Evolutionary conservation across 2,797 vertebrate species (phyloP).

Genomic region (Malacoraja senta): DNA sequence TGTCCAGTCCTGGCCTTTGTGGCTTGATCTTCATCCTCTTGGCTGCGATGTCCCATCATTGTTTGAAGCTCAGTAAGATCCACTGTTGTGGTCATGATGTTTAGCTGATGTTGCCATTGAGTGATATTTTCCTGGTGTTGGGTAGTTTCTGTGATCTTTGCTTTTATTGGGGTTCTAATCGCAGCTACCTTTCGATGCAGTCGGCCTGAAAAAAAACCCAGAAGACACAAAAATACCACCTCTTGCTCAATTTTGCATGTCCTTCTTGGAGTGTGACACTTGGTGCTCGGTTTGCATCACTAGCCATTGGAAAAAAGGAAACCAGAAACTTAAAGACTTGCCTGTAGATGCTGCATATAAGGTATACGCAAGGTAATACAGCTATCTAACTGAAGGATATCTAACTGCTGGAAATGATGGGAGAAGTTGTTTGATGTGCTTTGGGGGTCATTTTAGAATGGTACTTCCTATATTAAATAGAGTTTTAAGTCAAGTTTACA

Average conservation of each 20-base stretch:
- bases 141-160: not conserved
- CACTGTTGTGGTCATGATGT: not conserved
- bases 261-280: not conserved
- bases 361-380: not conserved
- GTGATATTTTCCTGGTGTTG: not conserved
- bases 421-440: not conserved
- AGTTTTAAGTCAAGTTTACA: not conserved
- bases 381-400: not conserved
- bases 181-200: not conserved
- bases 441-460: not conserved
- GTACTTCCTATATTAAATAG: not conserved
- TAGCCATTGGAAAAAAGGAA: not conserved
- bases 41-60: not conserved
- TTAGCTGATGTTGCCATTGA: not conserved
- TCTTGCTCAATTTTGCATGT: not conserved
- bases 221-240: not conserved
- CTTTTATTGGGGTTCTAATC: not conserved
- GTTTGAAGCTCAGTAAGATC: not conserved
- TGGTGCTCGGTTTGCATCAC: not conserved
- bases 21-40: not conserved
- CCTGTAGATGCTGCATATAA: not conserved
- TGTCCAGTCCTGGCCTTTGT: not conserved
- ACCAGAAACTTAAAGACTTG: not conserved
- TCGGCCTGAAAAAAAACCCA: not conserved
- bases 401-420: not conserved